Base-by-base conservation (phyloP, 2,888 invertebrate species). In the Serrognathus titanus region DNA sequence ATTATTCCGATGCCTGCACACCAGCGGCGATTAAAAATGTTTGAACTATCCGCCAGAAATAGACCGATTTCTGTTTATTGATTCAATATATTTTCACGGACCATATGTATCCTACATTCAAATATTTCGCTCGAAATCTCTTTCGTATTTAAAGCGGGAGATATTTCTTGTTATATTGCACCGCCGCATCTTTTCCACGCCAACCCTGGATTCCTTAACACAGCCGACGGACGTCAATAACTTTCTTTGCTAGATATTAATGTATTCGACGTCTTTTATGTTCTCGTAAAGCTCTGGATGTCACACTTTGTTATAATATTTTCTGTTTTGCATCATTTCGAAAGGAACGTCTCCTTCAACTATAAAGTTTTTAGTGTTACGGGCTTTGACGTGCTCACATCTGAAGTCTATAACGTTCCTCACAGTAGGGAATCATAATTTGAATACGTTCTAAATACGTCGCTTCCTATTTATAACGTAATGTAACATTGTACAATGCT, bases 51-150 rank as follows among this genome's bases (percentile, higher is more conserved):
- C 52, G 58, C 53, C 62, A 58, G 61, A 61, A 64, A 64, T 64
- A 64, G 64, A 62, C 48, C 35, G 51, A 53, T 50, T 55, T 57
- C 52, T 57, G 62, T 63, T 63, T 63, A 63, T 63, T 62, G 63
- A 63, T 63, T 60, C 57, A 55, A 55, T 52, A 51, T 55, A 55
- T 58, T 52, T 54, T 52, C 39, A 47, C 40, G 48, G 48, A 46
- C 48, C 54, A 54, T 49, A 40, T 54, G 54, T 43, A 43, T 43
- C 43, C 43, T 43, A 43, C 43, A 43, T 43, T 43, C 20, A 43
- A 16, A 43, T 43, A 43, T 43, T 43, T 43, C 43, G 10, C 16
- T 16, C 20, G 20, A 43, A 43, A 43, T 43, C 13, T 16, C n/a
- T 16, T 43, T 43, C 20, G 43, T 43, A 43, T 43, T 43, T 43